Base-by-base conservation (phyloP, 2,797 vertebrate genomes). In the Sebastes variabilis region DNA sequence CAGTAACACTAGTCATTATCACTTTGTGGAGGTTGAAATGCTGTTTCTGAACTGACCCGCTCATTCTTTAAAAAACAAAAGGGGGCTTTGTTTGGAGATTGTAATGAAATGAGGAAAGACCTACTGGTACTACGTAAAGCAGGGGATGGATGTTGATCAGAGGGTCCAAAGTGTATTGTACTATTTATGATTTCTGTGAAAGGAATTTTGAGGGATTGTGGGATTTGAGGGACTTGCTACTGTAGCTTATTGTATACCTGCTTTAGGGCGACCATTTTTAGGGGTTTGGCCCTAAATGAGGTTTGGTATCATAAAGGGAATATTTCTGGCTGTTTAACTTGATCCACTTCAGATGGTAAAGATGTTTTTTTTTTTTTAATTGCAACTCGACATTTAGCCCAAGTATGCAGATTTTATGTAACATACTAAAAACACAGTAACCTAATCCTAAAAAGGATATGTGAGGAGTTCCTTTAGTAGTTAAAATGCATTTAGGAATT, bases 121-220 rank as follows among this genome's bases (percentile, higher is more conserved):
- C 42, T 16, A 36, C 32, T 29, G 73, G 68, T 84, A 83, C 68
- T 9, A 14, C 32, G 20, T 80, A 60, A 83, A 85, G 65, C 65
- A 30, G 70, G 72, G 77, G 61, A 20, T 65, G 75, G 78, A 61
- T 74, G 87, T 81, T 85, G 79, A 80, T 75, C 72, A 85, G 65
- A 72, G 80, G 81, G 61, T 89, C 69, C 32, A 49, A 18, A 5
- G 58, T 66, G 70, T 83, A 29, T 66, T 71, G 20, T 88, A 80
- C 38, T 86, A 89, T 92, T 93, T 90, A 89, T 91, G 74, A 91
- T 87, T 89, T 93, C 80, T 91, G 58, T 93, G 56, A 88, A 91
- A 89, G 86, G 86, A 83, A 82, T 61, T 87, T 80, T 85, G 85
- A 89, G 80, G 91, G 88, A 89, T 81, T 87, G n/a, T 75, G 60